Percentiles rank a stretch among this genome's conserved stretches.
Evolutionary conservation across 2,797 vertebrate genomes (phyloP).

Genomic region (Erithacus rubecula): DNA sequence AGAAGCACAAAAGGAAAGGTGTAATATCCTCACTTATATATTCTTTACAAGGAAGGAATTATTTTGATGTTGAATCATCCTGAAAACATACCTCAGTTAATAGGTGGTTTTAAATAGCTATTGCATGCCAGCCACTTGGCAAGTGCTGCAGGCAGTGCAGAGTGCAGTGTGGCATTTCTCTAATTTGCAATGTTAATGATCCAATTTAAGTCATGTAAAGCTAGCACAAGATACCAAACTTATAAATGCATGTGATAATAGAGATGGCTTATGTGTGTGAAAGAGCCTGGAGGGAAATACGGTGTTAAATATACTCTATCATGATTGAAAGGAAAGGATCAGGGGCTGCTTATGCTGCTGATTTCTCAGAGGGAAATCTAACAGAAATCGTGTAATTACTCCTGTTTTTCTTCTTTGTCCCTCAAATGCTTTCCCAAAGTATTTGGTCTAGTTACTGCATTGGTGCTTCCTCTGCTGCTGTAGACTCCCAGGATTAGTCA

Average conservation of each 20-base stretch:
- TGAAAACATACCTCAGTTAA: neutral
- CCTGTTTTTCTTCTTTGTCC: neutral
- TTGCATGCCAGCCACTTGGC: neutral
- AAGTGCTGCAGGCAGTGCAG: neutral
- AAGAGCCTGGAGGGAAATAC: neutral
- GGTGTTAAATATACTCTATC: neutral
- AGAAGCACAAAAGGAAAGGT: neutral
- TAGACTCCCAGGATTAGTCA: slow-evolving; percentile 6
- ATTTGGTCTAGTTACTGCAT: neutral
- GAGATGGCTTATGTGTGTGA: neutral
- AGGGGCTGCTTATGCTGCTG: neutral
- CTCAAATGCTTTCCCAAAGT: neutral
- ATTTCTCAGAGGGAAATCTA: neutral
- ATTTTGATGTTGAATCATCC: neutral
- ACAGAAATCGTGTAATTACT: slow-evolving; percentile 29
- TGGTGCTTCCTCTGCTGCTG: neutral
- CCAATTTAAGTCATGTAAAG: slow-evolving; percentile 39
- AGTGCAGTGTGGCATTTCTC: neutral
- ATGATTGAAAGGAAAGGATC: neutral
- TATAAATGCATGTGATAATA: slow-evolving; percentile 29
- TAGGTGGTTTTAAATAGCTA: slow-evolving; percentile 17
- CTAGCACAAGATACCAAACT: neutral
- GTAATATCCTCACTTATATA: neutral
- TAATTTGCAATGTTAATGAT: slow-evolving; percentile 63
- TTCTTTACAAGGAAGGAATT: neutral